Percentiles rank a stretch among this genome's conserved stretches.
These are phyloP conservation scores for Steatornis caripensis DNA, from an alignment of 2,113 vertebrate genomes.

Conservation along the genomic window DNA sequence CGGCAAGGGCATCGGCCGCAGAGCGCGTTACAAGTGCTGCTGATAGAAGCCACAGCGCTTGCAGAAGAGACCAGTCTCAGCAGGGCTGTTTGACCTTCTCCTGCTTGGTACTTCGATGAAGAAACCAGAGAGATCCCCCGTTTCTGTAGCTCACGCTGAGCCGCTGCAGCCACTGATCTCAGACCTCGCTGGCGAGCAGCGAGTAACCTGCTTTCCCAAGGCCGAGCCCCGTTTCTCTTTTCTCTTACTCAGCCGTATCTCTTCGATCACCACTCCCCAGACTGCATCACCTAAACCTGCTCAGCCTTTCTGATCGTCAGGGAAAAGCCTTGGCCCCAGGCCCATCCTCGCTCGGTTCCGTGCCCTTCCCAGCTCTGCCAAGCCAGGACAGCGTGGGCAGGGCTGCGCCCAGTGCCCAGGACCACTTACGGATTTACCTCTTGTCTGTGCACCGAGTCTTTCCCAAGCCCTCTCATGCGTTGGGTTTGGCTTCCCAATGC, in stretches of 20 bases:
- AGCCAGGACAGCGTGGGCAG: rapidly evolving
- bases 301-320: background rate
- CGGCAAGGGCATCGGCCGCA: rapidly evolving
- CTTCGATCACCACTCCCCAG: background rate
- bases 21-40: background rate
- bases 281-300: background rate
- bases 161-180: background rate
- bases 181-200: rapidly evolving
- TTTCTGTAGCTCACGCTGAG: rapidly evolving
- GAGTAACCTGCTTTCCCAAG: rapidly evolving
- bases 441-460: background rate
- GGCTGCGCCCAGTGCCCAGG: background rate
- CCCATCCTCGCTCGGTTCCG: rapidly evolving
- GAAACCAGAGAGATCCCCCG: rapidly evolving
- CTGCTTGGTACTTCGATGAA: background rate
- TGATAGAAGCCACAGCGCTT: rapidly evolving
- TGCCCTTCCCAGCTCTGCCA: background rate
- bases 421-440: background rate
- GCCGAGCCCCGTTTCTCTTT: background rate
- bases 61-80: background rate
- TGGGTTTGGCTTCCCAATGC: background rate
- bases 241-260: background rate
- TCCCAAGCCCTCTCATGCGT: rapidly evolving
- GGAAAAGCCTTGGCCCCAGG: background rate
- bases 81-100: background rate